Evolutionary conservation across 1,140 invertebrate species (phyloP).

Genomic region (Proales similis): DNA sequence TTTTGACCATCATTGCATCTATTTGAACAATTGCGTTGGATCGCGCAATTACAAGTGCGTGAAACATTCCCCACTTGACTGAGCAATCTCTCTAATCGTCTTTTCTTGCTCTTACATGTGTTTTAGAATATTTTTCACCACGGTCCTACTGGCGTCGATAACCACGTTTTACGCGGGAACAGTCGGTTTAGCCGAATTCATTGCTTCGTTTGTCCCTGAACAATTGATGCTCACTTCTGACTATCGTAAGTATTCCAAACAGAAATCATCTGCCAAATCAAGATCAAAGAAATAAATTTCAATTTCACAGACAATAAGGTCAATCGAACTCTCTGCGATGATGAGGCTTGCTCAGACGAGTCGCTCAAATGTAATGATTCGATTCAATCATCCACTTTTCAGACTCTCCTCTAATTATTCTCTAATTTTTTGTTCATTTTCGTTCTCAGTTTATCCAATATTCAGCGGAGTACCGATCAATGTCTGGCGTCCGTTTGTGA

Average conservation of each 20-base stretch:
- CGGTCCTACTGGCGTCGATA: conserved; percentile 2
- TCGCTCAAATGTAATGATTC: too few relatives aligned
- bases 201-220: conserved; percentile 6
- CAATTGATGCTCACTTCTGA: conserved; percentile 14
- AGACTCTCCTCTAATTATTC: not conserved
- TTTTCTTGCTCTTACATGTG: too few relatives aligned
- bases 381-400: not conserved
- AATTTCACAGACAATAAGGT: too few relatives aligned
- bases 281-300: not conserved
- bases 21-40: conserved; percentile 93
- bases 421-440: not conserved
- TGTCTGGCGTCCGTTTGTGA: conserved; percentile 49
- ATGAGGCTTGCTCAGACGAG: too few relatives aligned
- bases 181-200: conserved; percentile 7
- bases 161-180: conserved; percentile 24
- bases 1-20: conserved; percentile 92
- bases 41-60: conserved; percentile 74
- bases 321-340: too few relatives aligned
- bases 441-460: not conserved
- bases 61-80: conserved; percentile 38
- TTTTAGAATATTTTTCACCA: conserved; percentile 23
- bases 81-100: not conserved
- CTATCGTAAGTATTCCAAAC: conserved; percentile 12
- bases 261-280: not conserved
- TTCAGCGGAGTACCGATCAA: conserved; percentile 42